Evolutionary conservation across 2,888 invertebrate species (phyloP), one percentile per base, ranked within the genome.

Genomic region (Dryadula phaetusa): DNA sequence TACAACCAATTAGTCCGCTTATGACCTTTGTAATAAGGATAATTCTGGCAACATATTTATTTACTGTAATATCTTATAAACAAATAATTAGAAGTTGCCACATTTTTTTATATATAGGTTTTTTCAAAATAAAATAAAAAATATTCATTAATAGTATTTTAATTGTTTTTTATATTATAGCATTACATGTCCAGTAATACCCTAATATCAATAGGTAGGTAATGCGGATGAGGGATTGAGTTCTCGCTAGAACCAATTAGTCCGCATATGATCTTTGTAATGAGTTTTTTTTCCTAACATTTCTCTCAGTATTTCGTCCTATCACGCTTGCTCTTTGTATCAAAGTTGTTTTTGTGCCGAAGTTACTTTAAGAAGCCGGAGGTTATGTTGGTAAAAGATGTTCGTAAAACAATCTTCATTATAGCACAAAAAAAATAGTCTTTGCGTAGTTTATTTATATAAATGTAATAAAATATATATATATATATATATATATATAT

Each of bases 231-330:
- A 86, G 84, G 86, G 86, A 88, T 87, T 86, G 85, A 83, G 80
- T 82, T 81, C 83, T 80, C 81, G 82, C 82, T 79, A 82, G 81
- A 83, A 87, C 85, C 85, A 89, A 89, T 89, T 88, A 88, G 83
- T 82, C 77, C 79, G 79, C 82, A 83, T 85, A 82, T 83, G 82
- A 82, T 83, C 83, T 78, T 79, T 74, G 79, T 85, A 80, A 73
- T 76, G 70, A 76, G 69, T 74, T 72, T 74, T 52, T n/a, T 75
- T 75, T 73, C 73, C 70, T 72, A 71, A 72, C 73, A 72, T 74
- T 72, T 70, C 67, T 66, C 60, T 70, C 71, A 49, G 49, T 61
- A 37, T 67, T 68, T 62, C 65, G 40, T 68, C 20, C 53, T 28
- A 49, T 32, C 58, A 25, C 42, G 47, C 46, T 42, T 49, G 52